Evolutionary conservation across 2,888 invertebrate genomes (phyloP).

Genomic region (Ramazzottius varieornatus): DNA sequence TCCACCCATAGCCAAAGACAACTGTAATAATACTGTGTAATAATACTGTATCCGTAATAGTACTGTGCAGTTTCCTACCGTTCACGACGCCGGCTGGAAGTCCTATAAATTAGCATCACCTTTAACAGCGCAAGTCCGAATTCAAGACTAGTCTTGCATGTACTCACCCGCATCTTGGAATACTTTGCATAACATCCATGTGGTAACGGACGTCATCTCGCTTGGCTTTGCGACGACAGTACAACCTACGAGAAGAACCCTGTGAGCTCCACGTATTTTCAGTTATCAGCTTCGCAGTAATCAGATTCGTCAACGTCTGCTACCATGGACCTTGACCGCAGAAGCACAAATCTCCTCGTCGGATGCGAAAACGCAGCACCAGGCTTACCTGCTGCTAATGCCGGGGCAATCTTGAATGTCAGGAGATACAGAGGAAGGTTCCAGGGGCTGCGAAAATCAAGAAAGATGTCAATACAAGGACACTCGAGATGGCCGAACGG

Average conservation of each 20-base stretch:
- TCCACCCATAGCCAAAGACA: slow-evolving; percentile 28
- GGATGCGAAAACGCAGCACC: background rate
- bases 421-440: slow-evolving; percentile 31
- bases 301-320: no score
- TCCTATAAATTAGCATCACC: slow-evolving; percentile 18
- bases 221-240: slow-evolving; percentile 32
- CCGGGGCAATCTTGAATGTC: slow-evolving; percentile 31
- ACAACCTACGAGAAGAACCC: slow-evolving; percentile 9
- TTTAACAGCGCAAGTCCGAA: background rate
- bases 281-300: no score
- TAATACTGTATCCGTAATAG: no score
- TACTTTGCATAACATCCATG: slow-evolving; percentile 27
- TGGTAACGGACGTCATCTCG: slow-evolving; percentile 31
- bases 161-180: slow-evolving; percentile 25
- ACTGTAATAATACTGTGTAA: no score
- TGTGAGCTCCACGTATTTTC: no score
- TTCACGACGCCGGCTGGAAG: slow-evolving; percentile 30
- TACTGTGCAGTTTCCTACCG: no score
- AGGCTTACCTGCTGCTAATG: slow-evolving; percentile 22
- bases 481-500: no score
- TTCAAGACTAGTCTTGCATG: no score
- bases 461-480: no score
- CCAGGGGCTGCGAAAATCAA: no score
- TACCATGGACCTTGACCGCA: no score
- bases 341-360: no score